phyloP scores from a whole-genome alignment of 2,113 vertebrate genomes.

The Crypturellus undulatus region DNA sequence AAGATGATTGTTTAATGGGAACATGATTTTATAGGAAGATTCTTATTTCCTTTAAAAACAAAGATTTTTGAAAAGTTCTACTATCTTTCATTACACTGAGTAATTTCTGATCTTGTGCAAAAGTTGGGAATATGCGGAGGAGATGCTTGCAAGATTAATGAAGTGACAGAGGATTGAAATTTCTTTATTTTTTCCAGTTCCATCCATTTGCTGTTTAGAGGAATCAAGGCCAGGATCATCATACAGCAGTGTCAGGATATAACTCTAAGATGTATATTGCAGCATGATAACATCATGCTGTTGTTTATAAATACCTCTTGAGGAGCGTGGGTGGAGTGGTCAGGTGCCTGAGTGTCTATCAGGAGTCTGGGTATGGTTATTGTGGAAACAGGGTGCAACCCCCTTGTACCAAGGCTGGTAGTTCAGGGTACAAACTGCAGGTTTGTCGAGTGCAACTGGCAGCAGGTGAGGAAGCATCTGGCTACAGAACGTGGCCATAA shows the following conservation, averaged over 20 bases:
- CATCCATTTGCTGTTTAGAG: background rate
- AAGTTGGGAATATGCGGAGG: background rate
- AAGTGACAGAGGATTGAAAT: background rate
- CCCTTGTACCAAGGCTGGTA: background rate
- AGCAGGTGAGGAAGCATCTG: background rate
- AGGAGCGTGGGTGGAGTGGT: constrained; percentile 12
- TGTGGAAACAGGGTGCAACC: background rate
- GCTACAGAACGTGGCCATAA: background rate
- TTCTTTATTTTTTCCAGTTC: background rate
- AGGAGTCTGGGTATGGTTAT: background rate
- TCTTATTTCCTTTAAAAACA: background rate
- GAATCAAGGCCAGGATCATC: background rate
- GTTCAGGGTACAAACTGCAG: background rate
- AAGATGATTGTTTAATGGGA: background rate
- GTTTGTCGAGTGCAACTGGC: background rate
- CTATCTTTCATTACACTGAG: background rate
- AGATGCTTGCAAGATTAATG: background rate
- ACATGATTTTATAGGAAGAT: background rate
- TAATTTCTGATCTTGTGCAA: background rate
- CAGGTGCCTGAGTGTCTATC: constrained; percentile 12
- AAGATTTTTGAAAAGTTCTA: background rate
- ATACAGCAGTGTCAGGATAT: background rate
- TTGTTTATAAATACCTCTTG: background rate
- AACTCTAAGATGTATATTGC: background rate
- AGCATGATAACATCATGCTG: background rate